Base-by-base conservation (phyloP, 2,113 vertebrate genomes). In the Gobio gobio region DNA sequence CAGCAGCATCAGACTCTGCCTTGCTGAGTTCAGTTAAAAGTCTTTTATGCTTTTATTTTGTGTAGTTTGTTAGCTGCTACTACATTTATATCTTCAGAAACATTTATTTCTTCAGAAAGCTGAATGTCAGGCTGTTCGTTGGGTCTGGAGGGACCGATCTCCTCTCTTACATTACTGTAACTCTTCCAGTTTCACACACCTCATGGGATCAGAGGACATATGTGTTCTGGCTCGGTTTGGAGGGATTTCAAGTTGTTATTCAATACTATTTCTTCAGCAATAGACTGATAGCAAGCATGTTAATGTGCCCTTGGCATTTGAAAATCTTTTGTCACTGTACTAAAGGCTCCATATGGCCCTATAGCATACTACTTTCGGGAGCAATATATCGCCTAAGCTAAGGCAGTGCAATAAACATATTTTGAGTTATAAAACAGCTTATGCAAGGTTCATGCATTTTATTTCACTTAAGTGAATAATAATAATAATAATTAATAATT, bases 201-300 rank as follows among this genome's bases (percentile, higher is more conserved):
- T 81, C 61, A 66, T 49, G 78, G 78, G 78, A 81, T 49, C 26
- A 64, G 63, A 49, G 45, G 24, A 81, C 45, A 66, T 47, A 80
- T 66, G 78, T 66, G 59, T 66, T 81, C 43, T 66, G 49, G 24
- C 18, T 81, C 45, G 1, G 40, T 81, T 66, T 81, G 12, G n/a
- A 47, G 24, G 24, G 61, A 64, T 63, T 22, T 61, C 77, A 78
- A 59, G 56, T 43, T 80, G 78, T 80, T 81, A 68, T 81, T 8
- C 24, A 68, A 68, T 68, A 68, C 26, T 22, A n/a, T 51, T 20
- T 66, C 45, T 81, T 81, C 36, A 66, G 59, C 24, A 81, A 51
- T 10, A 51, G 61, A 81, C 43, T 36, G 61, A 66, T 49, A 22
- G 36, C 29, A 66, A 49, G 43, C 33, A 51, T 54, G 29, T 78